Percentiles rank a stretch among this genome's conserved stretches.
Conservation (phyloP, 2,797 vertebrate genomes). For the Odontamblyopus rebecca region DNA sequence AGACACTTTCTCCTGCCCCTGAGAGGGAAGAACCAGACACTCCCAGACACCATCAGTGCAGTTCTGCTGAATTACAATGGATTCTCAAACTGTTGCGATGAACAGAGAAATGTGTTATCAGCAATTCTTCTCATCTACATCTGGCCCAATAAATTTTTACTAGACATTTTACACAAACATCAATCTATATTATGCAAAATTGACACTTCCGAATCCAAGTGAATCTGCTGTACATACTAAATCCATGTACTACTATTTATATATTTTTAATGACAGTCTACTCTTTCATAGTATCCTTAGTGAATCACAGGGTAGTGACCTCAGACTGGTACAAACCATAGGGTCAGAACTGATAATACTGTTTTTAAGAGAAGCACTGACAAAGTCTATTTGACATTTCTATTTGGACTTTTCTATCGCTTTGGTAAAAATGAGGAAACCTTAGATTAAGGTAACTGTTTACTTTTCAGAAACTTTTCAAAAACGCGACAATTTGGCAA, state of each 20-base stretch:
- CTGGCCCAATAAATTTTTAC: no score
- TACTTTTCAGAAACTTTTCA: background rate
- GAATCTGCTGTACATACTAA: background rate
- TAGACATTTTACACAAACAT: no score
- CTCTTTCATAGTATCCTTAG: background rate
- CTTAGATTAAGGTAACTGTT: background rate
- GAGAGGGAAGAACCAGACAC: background rate
- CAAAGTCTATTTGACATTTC: background rate
- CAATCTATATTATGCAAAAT: no score
- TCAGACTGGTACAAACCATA: background rate
- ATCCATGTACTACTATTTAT: no score
- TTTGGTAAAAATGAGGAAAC: background rate
- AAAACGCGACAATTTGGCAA: no score
- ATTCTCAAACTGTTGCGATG: background rate
- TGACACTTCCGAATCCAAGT: background rate
- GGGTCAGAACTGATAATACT: background rate
- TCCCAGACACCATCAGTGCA: background rate
- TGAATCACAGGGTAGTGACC: background rate
- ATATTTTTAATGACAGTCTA: background rate
- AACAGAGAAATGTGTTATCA: background rate
- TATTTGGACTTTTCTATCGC: background rate
- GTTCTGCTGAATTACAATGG: background rate
- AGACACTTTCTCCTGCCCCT: constrained; percentile 5
- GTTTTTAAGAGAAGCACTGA: no score
- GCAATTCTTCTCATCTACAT: background rate